These are phyloP conservation scores for Arbacia lixula DNA, from an alignment of 53 echinoderm and acorn worm genomes.

Conservation along the genomic window DNA sequence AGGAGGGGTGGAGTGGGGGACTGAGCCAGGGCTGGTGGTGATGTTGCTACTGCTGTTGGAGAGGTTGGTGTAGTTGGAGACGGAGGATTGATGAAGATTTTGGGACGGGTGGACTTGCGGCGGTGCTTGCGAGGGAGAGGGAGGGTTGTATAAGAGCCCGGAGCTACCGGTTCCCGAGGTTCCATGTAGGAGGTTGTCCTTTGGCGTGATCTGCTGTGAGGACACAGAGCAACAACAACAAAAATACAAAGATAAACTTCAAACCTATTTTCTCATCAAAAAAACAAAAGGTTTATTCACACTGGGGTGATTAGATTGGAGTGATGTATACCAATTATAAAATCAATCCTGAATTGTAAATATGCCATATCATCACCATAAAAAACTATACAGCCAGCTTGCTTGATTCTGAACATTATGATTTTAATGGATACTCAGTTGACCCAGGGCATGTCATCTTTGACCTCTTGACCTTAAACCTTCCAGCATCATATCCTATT, in stretches of 20 bases:
- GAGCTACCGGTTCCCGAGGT: conserved; percentile 43
- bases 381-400: no score
- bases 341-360: no score
- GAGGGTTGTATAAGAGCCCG: conserved; percentile 13
- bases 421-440: no score
- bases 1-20: background rate
- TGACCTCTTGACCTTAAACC: no score
- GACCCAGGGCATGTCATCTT: no score
- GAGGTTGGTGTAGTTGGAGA: background rate
- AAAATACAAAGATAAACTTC: background rate
- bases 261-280: background rate
- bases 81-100: conserved; percentile 17
- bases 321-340: no score
- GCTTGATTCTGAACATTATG: no score
- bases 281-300: no score
- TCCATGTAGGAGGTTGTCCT: conserved; percentile 38
- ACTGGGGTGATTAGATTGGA: no score
- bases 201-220: conserved; percentile 26
- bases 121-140: conserved; percentile 13
- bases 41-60: background rate
- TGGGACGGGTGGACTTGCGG: background rate
- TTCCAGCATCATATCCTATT: no score
- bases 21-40: background rate
- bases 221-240: background rate
- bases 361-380: no score